phyloP scores from a whole-genome alignment of 2,113 vertebrate species.

The Hylia prasina region DNA sequence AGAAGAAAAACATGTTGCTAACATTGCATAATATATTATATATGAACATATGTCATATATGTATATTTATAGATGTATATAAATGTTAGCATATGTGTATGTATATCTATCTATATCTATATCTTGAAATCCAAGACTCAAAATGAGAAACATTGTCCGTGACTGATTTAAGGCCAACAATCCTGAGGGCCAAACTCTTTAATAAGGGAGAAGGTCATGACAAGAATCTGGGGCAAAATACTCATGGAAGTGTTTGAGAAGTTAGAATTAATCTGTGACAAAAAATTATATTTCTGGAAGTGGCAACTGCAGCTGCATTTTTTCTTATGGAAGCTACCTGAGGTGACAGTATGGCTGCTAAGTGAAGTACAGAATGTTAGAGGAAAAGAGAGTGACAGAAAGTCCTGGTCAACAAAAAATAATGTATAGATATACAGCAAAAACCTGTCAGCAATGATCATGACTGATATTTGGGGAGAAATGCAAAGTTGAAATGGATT shows the following conservation, averaged over 20 bases:
- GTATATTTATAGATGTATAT: not conserved
- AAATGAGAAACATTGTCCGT: not conserved
- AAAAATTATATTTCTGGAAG: not conserved
- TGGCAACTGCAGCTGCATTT: not conserved
- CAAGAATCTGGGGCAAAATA: not conserved
- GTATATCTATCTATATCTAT: not conserved
- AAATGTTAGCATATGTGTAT: not conserved
- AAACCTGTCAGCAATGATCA: not conserved
- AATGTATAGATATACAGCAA: not conserved
- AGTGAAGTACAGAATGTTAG: not conserved
- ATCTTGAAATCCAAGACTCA: not conserved
- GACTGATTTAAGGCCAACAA: not conserved
- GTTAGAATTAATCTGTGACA: not conserved
- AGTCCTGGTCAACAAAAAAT: not conserved
- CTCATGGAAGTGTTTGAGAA: not conserved
- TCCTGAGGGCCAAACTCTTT: not conserved
- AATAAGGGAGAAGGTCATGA: not conserved
- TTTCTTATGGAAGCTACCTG: not conserved
- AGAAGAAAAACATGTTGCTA: not conserved
- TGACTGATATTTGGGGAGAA: not conserved
- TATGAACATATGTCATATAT: not conserved
- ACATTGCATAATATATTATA: not conserved
- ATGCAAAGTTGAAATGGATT: not conserved
- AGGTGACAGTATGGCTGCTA: not conserved
- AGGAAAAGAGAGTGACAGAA: not conserved